These are phyloP conservation scores for Ypsolopha sequella DNA, from an alignment of 2,888 invertebrate genomes.

Conservation along the genomic window DNA sequence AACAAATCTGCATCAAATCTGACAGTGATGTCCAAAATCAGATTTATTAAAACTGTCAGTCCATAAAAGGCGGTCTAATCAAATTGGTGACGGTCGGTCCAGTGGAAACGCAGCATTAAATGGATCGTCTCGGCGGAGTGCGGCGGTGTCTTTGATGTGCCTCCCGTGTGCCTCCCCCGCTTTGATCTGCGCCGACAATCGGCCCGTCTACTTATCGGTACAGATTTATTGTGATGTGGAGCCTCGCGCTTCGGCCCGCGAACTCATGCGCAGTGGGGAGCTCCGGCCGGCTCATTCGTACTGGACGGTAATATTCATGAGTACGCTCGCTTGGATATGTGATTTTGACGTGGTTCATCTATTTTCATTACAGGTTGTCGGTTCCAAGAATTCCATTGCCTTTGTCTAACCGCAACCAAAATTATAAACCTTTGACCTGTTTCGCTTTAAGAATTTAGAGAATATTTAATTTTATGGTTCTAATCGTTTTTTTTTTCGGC, in stretches of 20 bases:
- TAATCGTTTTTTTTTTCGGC: too few species aligned
- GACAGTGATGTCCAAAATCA: background rate
- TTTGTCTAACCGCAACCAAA: too few species aligned
- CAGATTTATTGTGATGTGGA: conserved; percentile 69
- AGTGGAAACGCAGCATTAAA: conserved; percentile 48
- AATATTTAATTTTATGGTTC: too few species aligned
- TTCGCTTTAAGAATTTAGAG: too few species aligned
- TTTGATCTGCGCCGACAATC: conserved; percentile 68
- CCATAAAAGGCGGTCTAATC: conserved; percentile 2
- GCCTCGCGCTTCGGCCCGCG: conserved; percentile 23
- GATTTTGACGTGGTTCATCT: too few species aligned
- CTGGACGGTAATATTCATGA: too few species aligned
- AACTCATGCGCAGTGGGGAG: conserved; percentile 31
- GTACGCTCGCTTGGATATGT: too few species aligned
- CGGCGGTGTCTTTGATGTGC: conserved; percentile 60
- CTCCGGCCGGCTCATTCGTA: conserved; percentile 6
- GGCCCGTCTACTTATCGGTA: conserved; percentile 67
- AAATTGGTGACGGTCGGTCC: conserved; percentile 4
- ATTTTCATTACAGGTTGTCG: too few species aligned
- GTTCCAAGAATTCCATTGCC: too few species aligned
- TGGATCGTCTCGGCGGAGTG: conserved; percentile 37
- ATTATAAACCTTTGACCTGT: too few species aligned
- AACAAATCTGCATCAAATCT: background rate
- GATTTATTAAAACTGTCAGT: conserved; percentile 6
- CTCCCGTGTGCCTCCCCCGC: conserved; percentile 31